phyloP scores from a whole-genome alignment of 1,140 invertebrate species.

The Achatina immaculata region DNA sequence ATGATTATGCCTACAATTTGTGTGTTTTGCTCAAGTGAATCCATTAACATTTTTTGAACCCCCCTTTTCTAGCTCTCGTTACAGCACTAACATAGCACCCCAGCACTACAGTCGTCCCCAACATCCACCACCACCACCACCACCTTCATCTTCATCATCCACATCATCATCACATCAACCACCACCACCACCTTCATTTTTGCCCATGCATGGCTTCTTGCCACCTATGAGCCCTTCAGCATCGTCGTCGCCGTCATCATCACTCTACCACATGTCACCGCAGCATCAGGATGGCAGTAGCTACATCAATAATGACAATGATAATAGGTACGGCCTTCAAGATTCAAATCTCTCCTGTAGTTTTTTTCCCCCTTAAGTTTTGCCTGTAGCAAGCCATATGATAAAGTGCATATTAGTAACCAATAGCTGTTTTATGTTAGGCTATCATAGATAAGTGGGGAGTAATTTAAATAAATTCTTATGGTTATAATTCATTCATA shows the following conservation, averaged over 20 bases:
- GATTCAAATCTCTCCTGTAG: not conserved
- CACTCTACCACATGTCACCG: not conserved
- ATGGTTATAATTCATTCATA: too few species aligned
- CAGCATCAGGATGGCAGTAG: not conserved
- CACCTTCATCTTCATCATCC: not conserved
- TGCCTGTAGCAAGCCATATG: too few species aligned
- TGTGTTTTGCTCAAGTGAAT: too few species aligned
- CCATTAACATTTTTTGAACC: too few species aligned
- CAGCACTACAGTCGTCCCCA: not conserved
- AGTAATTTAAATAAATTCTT: too few species aligned
- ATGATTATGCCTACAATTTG: too few species aligned
- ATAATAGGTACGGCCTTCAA: slow-evolving; percentile 33
- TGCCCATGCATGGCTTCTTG: slow-evolving; percentile 22
- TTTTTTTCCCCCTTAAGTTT: slow-evolving; percentile 22
- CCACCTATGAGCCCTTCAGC: not conserved
- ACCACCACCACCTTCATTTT: not conserved
- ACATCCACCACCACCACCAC: not conserved
- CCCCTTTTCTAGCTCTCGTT: not conserved
- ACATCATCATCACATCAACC: not conserved
- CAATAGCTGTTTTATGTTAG: too few species aligned
- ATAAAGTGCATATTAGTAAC: too few species aligned
- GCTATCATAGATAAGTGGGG: too few species aligned
- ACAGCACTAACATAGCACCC: not conserved
- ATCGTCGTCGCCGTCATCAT: not conserved
- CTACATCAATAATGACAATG: slow-evolving; percentile 23